These are phyloP conservation scores for Meloidogyne hapla DNA, from an alignment of 1,140 invertebrate genomes.

Conservation along the genomic window DNA sequence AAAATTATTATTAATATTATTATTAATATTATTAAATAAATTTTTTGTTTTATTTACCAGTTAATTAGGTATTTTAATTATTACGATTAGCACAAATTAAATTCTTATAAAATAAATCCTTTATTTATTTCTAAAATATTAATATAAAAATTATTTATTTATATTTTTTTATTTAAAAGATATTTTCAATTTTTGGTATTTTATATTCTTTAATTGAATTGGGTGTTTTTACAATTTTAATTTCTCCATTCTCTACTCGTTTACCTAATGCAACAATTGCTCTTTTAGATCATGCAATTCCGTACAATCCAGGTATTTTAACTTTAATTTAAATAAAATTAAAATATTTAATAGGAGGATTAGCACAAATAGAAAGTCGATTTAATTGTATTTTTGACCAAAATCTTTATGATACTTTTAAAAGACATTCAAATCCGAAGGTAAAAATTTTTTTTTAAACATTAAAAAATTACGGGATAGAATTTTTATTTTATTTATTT, in stretches of 20 bases:
- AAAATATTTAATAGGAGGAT: conserved; percentile 27
- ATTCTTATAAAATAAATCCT: no score
- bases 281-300: conserved; percentile 57
- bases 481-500: no score
- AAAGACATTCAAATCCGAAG: conserved; percentile 54
- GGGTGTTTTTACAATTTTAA: conserved; percentile 46
- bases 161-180: conserved; percentile 24
- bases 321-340: background rate
- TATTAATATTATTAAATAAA: no score
- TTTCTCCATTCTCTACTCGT: conserved; percentile 38
- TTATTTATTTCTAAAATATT: no score
- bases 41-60: no score
- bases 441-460: conserved; percentile 31
- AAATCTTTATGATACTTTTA: conserved; percentile 54
- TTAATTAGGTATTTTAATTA: no score
- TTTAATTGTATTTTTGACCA: conserved; percentile 61
- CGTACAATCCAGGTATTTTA: conserved; percentile 43
- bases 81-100: no score
- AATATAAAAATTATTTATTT: no score
- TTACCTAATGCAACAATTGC: conserved; percentile 53
- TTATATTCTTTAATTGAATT: conserved; percentile 49
- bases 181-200: conserved; percentile 40
- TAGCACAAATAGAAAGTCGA: conserved; percentile 55
- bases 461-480: no score
- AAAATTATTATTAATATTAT: conserved; percentile 2